These are phyloP conservation scores for Cosmia trapezina DNA, from an alignment of 2,888 invertebrate species.

Conservation along the genomic window DNA sequence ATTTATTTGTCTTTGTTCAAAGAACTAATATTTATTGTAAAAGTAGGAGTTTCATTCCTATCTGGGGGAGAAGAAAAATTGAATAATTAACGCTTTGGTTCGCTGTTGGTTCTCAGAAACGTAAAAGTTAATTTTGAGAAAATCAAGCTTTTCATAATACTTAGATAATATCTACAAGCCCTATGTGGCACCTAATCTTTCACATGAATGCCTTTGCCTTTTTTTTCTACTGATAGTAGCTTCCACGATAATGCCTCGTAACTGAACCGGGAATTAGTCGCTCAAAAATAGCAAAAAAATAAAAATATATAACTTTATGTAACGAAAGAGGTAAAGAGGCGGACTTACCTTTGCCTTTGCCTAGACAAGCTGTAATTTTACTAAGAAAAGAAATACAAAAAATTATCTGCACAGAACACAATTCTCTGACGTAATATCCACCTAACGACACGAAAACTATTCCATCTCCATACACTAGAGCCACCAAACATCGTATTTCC, in stretches of 20 bases:
- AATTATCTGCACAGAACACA: background rate
- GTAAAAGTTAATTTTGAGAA: background rate
- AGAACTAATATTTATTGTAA: slow-evolving; percentile 38
- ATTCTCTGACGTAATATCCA: background rate
- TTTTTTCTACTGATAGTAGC: too few relatives aligned
- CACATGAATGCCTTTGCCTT: too few relatives aligned
- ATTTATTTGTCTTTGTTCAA: slow-evolving; percentile 46
- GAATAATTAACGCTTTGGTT: background rate
- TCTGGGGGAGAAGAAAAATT: background rate
- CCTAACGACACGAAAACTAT: background rate
- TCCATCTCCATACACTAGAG: background rate
- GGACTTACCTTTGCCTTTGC: background rate
- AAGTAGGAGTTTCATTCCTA: background rate
- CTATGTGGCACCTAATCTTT: too few relatives aligned
- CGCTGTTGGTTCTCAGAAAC: background rate
- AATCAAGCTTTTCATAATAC: background rate
- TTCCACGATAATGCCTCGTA: too few relatives aligned
- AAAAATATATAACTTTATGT: background rate
- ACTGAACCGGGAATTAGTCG: too few relatives aligned
- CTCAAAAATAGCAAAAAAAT: too few relatives aligned
- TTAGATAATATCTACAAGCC: background rate
- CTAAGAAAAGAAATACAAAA: background rate
- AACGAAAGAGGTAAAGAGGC: background rate
- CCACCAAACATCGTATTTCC: slow-evolving; percentile 26
- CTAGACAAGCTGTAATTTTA: background rate